A percentile compares a stretch with the other conserved stretches of the same genome.
These are phyloP conservation scores for Eupithecia subfuscata DNA, from an alignment of 2,888 invertebrate genomes.

Conservation along the genomic window DNA sequence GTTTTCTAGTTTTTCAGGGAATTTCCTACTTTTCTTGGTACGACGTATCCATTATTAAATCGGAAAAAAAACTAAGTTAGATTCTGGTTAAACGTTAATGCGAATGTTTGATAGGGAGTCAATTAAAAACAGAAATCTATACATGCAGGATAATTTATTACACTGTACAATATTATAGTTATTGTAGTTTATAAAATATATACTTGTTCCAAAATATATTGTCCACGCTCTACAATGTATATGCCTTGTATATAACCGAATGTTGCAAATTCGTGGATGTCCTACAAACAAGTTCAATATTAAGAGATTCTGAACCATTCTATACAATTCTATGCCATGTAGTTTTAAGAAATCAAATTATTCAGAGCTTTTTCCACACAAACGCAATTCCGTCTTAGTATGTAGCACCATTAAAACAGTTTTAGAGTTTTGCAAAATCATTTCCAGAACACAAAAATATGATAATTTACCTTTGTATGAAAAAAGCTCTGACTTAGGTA, in stretches of 20 bases:
- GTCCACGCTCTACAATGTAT: slow-evolving; percentile 75
- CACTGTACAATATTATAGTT: slow-evolving; percentile 81
- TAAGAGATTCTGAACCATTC: not conserved
- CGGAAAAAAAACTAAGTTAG: too few relatives aligned
- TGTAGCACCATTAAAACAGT: not conserved
- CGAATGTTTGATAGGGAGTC: not conserved
- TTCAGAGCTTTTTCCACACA: not conserved
- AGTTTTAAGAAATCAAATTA: not conserved
- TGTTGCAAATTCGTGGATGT: slow-evolving; percentile 67
- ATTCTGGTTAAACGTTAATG: not conserved
- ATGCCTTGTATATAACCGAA: slow-evolving; percentile 69
- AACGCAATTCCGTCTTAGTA: not conserved
- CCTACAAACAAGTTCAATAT: not conserved
- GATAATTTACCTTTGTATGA: not conserved
- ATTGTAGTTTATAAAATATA: slow-evolving; percentile 83
- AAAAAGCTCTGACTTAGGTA: not conserved
- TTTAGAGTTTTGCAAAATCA: not conserved
- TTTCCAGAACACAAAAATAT: not conserved
- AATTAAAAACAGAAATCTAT: slow-evolving; percentile 58
- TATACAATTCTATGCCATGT: not conserved
- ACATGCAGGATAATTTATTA: slow-evolving; percentile 83
- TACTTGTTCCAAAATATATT: slow-evolving; percentile 82
- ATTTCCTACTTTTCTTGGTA: not conserved
- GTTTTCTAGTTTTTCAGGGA: too few relatives aligned
- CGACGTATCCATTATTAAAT: not conserved